phyloP scores from a whole-genome alignment of 2,888 invertebrate genomes.

The Cylloceria caligata region DNA sequence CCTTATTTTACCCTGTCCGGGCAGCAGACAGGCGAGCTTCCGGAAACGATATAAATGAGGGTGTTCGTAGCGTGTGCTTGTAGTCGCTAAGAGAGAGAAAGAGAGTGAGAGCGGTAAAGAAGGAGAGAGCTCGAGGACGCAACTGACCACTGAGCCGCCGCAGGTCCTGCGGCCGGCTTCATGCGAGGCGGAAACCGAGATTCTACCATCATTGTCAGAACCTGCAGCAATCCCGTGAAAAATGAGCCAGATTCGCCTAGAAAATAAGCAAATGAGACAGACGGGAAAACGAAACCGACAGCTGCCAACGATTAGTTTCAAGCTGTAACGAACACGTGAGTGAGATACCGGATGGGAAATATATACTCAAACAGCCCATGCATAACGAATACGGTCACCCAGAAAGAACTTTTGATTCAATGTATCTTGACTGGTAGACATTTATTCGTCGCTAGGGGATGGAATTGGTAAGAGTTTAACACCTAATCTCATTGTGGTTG shows the following conservation, averaged over 20 bases:
- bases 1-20: slow-evolving; percentile 1
- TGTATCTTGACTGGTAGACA: slow-evolving; percentile 36
- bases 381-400: slow-evolving; percentile 13
- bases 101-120: no score
- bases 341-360: slow-evolving; percentile 44
- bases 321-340: slow-evolving; percentile 48
- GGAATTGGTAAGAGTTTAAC: neutral
- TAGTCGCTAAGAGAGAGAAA: neutral
- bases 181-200: slow-evolving; percentile 45
- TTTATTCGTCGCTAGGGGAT: slow-evolving; percentile 40
- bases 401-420: slow-evolving; percentile 35
- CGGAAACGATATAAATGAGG: slow-evolving; percentile 64
- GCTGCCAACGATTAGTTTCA: slow-evolving; percentile 60
- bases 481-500: neutral
- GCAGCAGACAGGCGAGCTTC: slow-evolving; percentile 32
- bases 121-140: slow-evolving; percentile 32
- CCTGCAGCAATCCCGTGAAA: slow-evolving; percentile 45
- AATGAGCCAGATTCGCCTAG: slow-evolving; percentile 63
- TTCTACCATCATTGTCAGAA: slow-evolving; percentile 32
- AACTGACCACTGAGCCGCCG: slow-evolving; percentile 38
- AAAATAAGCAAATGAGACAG: slow-evolving; percentile 51
- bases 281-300: slow-evolving; percentile 21
- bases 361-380: slow-evolving; percentile 9
- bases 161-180: slow-evolving; percentile 6
- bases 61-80: slow-evolving; percentile 40